Evolutionary conservation across 1,140 invertebrate species (phyloP).

Genomic region (Diprion similis): DNA sequence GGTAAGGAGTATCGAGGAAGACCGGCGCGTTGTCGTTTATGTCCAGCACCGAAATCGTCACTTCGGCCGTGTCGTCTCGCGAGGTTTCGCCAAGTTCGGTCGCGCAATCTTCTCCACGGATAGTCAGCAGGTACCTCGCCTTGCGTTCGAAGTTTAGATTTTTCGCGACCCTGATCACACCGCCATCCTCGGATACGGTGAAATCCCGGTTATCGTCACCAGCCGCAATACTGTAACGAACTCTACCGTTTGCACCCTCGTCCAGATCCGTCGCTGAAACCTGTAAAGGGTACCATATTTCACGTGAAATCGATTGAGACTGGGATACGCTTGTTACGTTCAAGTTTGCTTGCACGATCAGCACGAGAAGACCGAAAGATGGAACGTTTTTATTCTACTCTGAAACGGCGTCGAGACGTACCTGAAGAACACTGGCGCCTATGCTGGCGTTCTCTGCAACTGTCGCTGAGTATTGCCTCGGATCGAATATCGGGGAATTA

Average conservation of each 20-base stretch:
- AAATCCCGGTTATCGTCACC: slow-evolving; percentile 93
- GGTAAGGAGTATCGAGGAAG: slow-evolving; percentile 89
- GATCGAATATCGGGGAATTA: slow-evolving; percentile 90
- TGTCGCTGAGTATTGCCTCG: slow-evolving; percentile 84
- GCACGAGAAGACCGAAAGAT: slow-evolving; percentile 7
- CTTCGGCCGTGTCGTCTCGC: slow-evolving; percentile 75
- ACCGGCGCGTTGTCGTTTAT: slow-evolving; percentile 95
- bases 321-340: background rate
- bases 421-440: slow-evolving; percentile 87
- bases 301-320: slow-evolving; percentile 27
- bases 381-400: background rate
- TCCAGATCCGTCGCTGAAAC: slow-evolving; percentile 93
- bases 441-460: slow-evolving; percentile 94
- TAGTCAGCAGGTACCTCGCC: slow-evolving; percentile 79
- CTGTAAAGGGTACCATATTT: slow-evolving; percentile 53
- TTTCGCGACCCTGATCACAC: slow-evolving; percentile 87
- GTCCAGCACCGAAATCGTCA: slow-evolving; percentile 80
- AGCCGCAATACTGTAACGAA: slow-evolving; percentile 86
- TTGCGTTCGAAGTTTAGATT: slow-evolving; percentile 92
- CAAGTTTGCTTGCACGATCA: background rate
- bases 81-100: slow-evolving; percentile 66
- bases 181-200: slow-evolving; percentile 87
- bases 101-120: slow-evolving; percentile 89
- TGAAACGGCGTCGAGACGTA: slow-evolving; percentile 44
- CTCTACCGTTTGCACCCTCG: slow-evolving; percentile 85